Conservation (phyloP, 2,113 vertebrate genomes). For the Hippopotamus amphibius region DNA sequence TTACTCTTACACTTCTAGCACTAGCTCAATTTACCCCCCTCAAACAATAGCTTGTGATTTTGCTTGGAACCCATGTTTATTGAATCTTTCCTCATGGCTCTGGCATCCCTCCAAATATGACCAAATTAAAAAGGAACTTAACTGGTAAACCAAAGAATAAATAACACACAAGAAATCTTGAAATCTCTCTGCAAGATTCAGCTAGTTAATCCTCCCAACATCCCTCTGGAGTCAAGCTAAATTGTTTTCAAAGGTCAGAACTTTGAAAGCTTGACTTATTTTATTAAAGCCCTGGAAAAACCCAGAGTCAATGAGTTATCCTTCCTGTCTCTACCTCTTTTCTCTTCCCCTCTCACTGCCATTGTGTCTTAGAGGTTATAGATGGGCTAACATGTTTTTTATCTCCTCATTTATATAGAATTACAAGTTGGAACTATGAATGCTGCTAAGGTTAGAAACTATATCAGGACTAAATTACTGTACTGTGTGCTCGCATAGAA, state of each 20-base stretch:
- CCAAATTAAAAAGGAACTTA: conserved; percentile 57
- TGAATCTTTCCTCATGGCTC: conserved; percentile 1
- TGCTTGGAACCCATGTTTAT: conserved; percentile 32
- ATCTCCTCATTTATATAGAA: conserved; percentile 54
- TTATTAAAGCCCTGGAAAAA: conserved; percentile 57
- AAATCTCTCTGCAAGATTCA: conserved; percentile 53
- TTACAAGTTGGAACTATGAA: conserved; percentile 56
- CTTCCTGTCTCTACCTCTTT: conserved; percentile 28
- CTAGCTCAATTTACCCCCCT: not conserved
- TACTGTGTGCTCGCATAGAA: conserved; percentile 22
- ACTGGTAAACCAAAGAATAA: conserved; percentile 35
- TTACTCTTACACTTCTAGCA: not conserved
- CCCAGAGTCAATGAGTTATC: conserved; percentile 46
- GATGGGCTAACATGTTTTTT: not conserved
- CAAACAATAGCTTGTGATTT: conserved; percentile 61
- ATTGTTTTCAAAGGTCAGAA: conserved; percentile 57
- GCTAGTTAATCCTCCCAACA: not conserved
- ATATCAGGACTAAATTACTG: conserved; percentile 16
- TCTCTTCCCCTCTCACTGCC: conserved; percentile 5
- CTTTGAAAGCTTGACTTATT: conserved; percentile 53
- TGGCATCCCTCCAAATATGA: conserved; percentile 46
- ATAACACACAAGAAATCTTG: conserved; percentile 49
- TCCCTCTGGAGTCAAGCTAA: conserved; percentile 22
- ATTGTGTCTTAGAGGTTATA: conserved; percentile 37
- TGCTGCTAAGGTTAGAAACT: conserved; percentile 51